Conservation (phyloP, 2,113 vertebrate species). For the Benitochromis conjunctus region DNA sequence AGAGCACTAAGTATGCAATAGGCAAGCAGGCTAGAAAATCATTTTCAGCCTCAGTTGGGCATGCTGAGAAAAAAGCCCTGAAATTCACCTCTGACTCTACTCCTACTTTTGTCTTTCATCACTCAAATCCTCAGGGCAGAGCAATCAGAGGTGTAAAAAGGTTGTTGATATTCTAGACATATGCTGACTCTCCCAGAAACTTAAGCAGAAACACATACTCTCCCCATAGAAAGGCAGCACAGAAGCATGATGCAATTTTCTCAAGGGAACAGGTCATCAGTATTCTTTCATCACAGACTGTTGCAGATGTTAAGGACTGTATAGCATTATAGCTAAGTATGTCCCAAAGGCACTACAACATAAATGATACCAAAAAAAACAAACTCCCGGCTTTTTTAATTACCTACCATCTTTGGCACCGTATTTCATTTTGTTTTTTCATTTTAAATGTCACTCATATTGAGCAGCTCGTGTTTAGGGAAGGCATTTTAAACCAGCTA, state of each 20-base stretch:
- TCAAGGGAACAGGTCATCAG: not conserved
- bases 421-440: not conserved
- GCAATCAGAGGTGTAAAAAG: conserved; percentile 24
- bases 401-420: not conserved
- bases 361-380: not conserved
- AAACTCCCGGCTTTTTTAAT: not conserved
- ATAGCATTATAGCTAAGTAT: not conserved
- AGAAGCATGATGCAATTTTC: not conserved
- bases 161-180: conserved; percentile 22
- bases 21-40: not conserved
- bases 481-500: not conserved
- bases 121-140: conserved; percentile 1
- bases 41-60: not conserved
- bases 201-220: not conserved
- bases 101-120: conserved; percentile 28
- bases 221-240: not conserved
- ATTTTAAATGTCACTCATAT: not conserved
- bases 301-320: not conserved
- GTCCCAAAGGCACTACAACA: not conserved
- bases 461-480: not conserved
- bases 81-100: conserved; percentile 16
- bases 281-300: not conserved
- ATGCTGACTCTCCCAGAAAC: not conserved
- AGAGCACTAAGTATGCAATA: not conserved
- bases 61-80: not conserved